phyloP scores from a whole-genome alignment of 2,797 vertebrate genomes.

The Paguma larvata region DNA sequence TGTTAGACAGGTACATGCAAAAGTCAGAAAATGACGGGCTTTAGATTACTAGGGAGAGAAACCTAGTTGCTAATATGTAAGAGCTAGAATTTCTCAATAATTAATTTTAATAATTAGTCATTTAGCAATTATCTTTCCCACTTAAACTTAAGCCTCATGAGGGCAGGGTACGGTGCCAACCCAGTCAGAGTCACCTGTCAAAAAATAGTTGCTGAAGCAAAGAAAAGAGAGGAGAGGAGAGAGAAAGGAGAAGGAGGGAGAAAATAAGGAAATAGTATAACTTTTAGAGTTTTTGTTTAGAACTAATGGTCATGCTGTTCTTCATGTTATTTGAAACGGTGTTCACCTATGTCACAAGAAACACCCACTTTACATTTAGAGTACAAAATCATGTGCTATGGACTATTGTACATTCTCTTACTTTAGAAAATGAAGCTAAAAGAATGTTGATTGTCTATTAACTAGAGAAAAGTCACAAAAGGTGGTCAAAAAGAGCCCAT shows the following conservation, averaged over 20 bases:
- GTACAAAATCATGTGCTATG: not conserved
- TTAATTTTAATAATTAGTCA: conserved; percentile 14
- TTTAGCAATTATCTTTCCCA: not conserved
- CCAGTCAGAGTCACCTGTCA: not conserved
- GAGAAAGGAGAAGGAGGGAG: not conserved
- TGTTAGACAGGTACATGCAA: conserved; percentile 2
- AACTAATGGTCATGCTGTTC: not conserved
- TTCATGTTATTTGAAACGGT: conserved; percentile 42
- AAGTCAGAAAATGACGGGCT: not conserved
- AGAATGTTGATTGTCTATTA: conserved; percentile 33
- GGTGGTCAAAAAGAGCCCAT: not conserved
- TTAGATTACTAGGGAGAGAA: not conserved
- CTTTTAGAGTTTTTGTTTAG: conserved; percentile 25
- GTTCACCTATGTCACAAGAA: not conserved
- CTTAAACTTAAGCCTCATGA: not conserved
- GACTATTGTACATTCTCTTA: not conserved
- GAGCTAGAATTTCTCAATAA: conserved; percentile 5
- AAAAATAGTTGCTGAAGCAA: not conserved
- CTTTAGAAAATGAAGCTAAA: conserved; percentile 37
- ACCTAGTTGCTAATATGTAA: not conserved
- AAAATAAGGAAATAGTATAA: not conserved
- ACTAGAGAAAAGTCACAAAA: conserved; percentile 62
- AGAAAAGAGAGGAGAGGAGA: not conserved
- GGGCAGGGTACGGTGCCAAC: not conserved
- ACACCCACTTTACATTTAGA: not conserved